These are phyloP conservation scores for Catagonus wagneri DNA, from an alignment of 2,113 vertebrate species.

Conservation along the genomic window DNA sequence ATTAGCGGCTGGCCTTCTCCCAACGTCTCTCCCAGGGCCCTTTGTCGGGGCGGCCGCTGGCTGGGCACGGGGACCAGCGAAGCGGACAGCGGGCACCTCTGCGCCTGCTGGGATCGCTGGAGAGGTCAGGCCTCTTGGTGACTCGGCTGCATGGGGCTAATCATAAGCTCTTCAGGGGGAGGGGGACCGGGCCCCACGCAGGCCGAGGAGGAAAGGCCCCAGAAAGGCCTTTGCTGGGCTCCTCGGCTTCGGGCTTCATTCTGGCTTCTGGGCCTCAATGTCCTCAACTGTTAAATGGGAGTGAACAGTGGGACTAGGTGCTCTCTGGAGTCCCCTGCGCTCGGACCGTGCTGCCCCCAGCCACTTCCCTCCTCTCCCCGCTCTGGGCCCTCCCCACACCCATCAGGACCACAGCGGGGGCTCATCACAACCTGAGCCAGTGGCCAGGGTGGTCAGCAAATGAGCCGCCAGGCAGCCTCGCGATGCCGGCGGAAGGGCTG, in stretches of 20 bases:
- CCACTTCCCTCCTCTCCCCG: neutral
- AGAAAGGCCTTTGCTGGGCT: neutral
- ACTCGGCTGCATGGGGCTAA: neutral
- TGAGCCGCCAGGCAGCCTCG: neutral
- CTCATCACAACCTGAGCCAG: neutral
- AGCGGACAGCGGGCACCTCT: neutral
- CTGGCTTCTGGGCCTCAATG: neutral
- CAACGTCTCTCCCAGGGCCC: conserved; percentile 33
- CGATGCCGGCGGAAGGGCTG: neutral
- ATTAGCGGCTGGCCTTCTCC: conserved; percentile 69
- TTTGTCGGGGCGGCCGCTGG: neutral
- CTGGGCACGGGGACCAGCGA: neutral
- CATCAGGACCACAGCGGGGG: neutral
- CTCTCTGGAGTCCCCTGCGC: neutral
- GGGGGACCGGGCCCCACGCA: neutral
- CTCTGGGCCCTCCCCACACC: neutral
- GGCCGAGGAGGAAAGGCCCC: neutral
- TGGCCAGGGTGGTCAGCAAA: neutral
- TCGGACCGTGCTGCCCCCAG: neutral
- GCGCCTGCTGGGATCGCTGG: neutral
- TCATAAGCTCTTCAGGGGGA: neutral
- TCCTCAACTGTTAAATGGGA: neutral
- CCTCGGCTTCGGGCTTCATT: neutral
- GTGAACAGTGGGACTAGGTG: neutral
- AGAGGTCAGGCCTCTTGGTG: neutral